These are phyloP conservation scores for Merodon equestris DNA, from an alignment of 2,888 invertebrate genomes.

Conservation along the genomic window DNA sequence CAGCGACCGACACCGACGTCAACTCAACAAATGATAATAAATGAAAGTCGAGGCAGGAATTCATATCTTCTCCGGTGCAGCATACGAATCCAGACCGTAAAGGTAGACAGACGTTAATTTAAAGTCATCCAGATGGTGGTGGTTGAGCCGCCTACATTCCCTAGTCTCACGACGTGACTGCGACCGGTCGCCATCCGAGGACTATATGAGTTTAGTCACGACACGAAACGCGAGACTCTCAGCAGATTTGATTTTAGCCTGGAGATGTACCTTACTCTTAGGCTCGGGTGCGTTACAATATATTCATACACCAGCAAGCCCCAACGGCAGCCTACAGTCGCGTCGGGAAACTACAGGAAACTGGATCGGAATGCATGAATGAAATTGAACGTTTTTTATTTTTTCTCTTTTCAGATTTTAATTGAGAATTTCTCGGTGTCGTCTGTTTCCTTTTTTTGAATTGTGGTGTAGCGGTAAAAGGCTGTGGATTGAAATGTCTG, in stretches of 20 bases:
- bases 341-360: constrained; percentile 51
- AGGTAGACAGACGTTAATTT: constrained; percentile 65
- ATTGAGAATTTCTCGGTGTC: constrained; percentile 49
- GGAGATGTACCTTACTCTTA: constrained; percentile 1
- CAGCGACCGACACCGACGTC: constrained; percentile 10
- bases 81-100: constrained; percentile 7
- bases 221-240: not conserved
- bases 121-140: constrained; percentile 65
- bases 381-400: constrained; percentile 61
- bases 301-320: constrained; percentile 19
- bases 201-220: constrained; percentile 18
- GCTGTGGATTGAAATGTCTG: constrained; percentile 6
- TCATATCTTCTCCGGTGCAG: constrained; percentile 30
- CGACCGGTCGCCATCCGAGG: constrained; percentile 20
- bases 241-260: constrained; percentile 10
- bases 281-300: not conserved
- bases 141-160: constrained; percentile 58
- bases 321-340: constrained; percentile 38
- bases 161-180: too few species aligned
- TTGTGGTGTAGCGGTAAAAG: constrained; percentile 30
- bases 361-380: constrained; percentile 65
- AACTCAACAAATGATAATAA: constrained; percentile 40
- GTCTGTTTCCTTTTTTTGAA: not conserved
- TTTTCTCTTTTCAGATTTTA: constrained; percentile 36
- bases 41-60: constrained; percentile 50